Evolutionary conservation across 2,797 vertebrate genomes (phyloP).

Genomic region (Sebastes cheni): DNA sequence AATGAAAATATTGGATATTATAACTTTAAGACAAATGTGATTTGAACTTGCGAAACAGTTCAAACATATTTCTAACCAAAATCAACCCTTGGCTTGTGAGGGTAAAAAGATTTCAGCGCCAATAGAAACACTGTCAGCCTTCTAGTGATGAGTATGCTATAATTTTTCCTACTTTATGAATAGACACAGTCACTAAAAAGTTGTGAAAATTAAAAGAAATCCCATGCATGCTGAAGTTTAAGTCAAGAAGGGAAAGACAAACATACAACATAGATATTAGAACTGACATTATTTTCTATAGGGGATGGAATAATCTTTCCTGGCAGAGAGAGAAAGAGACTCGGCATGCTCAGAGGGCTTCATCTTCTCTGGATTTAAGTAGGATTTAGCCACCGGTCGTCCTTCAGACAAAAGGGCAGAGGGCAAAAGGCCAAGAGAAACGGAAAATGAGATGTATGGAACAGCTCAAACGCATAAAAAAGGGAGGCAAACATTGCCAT

Average conservation of each 20-base stretch:
- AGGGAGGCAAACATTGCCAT: not conserved
- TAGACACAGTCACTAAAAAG: not conserved
- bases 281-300: conserved; percentile 10
- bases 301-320: conserved; percentile 18
- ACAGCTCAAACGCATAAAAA: conserved; percentile 16
- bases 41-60: not conserved
- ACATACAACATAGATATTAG: not conserved
- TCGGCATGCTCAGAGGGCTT: conserved; percentile 29
- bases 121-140: conserved; percentile 41
- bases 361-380: conserved; percentile 47
- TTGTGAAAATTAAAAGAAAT: not conserved
- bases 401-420: conserved; percentile 30
- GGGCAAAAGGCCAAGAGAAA: conserved; percentile 30
- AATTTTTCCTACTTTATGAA: conserved; percentile 15
- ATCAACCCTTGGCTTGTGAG: conserved; percentile 1
- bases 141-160: conserved; percentile 9
- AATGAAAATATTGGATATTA: no score
- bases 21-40: not conserved
- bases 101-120: not conserved
- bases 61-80: conserved; percentile 21
- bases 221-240: not conserved
- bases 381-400: conserved; percentile 19
- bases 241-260: not conserved
- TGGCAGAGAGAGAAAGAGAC: not conserved
- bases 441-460: conserved; percentile 15